Evolutionary conservation across 2,113 vertebrate genomes (phyloP).

Genomic region (Lates calcarifer): DNA sequence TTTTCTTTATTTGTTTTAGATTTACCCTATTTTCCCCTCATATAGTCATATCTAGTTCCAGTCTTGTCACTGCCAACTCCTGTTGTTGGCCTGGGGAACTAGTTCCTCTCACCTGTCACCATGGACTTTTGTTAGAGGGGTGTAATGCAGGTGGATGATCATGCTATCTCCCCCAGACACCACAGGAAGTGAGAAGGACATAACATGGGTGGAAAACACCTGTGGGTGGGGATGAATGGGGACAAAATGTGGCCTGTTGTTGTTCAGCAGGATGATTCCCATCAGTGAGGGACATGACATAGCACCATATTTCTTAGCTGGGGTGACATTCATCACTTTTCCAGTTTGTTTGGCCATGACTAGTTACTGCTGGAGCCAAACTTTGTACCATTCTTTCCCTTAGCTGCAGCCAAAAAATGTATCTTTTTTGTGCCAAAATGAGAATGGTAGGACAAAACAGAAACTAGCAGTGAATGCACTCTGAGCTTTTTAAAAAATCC

Average conservation of each 20-base stretch:
- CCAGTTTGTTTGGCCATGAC: constrained; percentile 9
- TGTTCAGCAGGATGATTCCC: constrained; percentile 1
- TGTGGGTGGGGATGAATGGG: neutral
- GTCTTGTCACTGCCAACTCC: constrained; percentile 10
- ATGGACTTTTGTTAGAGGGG: constrained; percentile 16
- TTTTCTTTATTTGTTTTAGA: neutral
- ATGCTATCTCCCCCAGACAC: constrained; percentile 15
- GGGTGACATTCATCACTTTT: neutral
- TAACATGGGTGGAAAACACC: constrained; percentile 19
- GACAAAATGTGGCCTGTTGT: neutral
- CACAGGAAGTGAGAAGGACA: constrained; percentile 33
- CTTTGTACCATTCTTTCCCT: neutral
- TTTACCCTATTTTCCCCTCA: neutral
- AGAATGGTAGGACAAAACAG: neutral
- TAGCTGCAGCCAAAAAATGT: neutral
- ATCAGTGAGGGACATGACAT: neutral
- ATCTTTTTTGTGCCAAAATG: no score
- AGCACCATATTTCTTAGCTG: neutral
- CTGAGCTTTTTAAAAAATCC: neutral
- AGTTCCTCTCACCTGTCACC: constrained; percentile 63
- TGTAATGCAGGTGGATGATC: constrained; percentile 50
- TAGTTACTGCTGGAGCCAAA: neutral
- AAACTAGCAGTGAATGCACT: neutral
- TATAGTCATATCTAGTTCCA: neutral
- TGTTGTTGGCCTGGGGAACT: constrained; percentile 31